Base-by-base conservation (phyloP, 2,888 invertebrate species). In the Dascillus cervinus region DNA sequence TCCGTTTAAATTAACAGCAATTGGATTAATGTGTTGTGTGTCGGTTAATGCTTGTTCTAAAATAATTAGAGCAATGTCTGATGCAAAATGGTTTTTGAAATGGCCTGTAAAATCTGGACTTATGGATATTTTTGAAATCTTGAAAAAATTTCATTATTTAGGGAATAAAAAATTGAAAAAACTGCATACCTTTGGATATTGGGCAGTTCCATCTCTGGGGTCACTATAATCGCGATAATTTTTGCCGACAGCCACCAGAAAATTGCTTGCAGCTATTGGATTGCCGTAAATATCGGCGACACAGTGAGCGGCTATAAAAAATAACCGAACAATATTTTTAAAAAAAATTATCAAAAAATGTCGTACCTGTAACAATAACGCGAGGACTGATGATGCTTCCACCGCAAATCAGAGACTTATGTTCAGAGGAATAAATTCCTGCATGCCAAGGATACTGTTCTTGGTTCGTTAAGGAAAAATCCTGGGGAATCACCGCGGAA, bases 1-100 rank as follows among this genome's bases (percentile, higher is more conserved):
- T n/a, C n/a, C n/a, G n/a, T n/a, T n/a, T n/a, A n/a, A n/a, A n/a
- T n/a, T n/a, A n/a, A n/a, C n/a, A n/a, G n/a, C n/a, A n/a, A n/a
- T n/a, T n/a, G n/a, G n/a, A n/a, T n/a, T n/a, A n/a, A n/a, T n/a
- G n/a, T n/a, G n/a, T n/a, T n/a, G n/a, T n/a, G n/a, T n/a, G n/a
- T n/a, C n/a, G n/a, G n/a, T n/a, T n/a, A 66, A 52, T 6, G 37
- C 26, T n/a, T 42, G 40, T 21, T 45, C 41, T 11, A 62, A 35
- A n/a, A 56, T 41, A 8, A 65, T 13, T 3, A 64, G 29, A 1
- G 63, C 63, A 26, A 66, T 53, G 42, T 66, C 66, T 4, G 43
- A 41, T 11, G 34, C 31, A 29, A 49, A 62, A n/a, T 46, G 38
- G 3, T 43, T 46, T n/a, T 27, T 17, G 4, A 30, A 37, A 17